Base-by-base conservation (phyloP, 2,113 vertebrate species). In the Centropus bengalensis region DNA sequence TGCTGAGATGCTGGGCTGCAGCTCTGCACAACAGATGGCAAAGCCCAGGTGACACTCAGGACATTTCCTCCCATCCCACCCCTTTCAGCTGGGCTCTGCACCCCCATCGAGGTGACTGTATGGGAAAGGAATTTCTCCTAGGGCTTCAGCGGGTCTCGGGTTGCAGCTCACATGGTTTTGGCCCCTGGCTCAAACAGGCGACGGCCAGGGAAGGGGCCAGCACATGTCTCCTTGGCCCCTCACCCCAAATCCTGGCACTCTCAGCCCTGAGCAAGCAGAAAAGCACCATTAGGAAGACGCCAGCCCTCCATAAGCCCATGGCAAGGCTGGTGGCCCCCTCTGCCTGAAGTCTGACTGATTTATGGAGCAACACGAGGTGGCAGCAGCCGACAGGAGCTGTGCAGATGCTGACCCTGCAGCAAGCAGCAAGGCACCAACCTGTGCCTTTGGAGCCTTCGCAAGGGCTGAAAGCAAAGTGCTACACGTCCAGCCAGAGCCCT, bases 101-200 rank as follows among this genome's bases (percentile, higher is more conserved):
- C 27, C 6, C 45, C 74, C 77, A 60, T 81, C 0, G 1, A 7
- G 1, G 80, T 96, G 97, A 97, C 79, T 28, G 2, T 28, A 94
- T 4, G 42, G 77, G 91, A 97, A 97, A 97, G 96, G 97, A 97
- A 98, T 97, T 96, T 51, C 62, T 79, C 85, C 22, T 44, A 93
- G 93, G 96, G 67, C 85, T 94, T 96, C 16, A 14, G 83, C 83
- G 68, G 74, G 69, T 87, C 95, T 96, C 93, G 56, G 45, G 42
- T 91, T 94, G 96, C 88, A 94, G 88, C 58, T 95, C 89, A 67
- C 78, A 70, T 5, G n/a, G 69, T 56, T 93, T 88, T 27, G 76
- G 77, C 80, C 87, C 79, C 76, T 7, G 18, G 71, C 80, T 94
- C 27, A 23, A 92, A 88, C 67, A 88, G 49, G 16, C 67, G 52